Evolutionary conservation across 23 tunicate genomes (phyloP).

Genomic region (Ascidia mentula): DNA sequence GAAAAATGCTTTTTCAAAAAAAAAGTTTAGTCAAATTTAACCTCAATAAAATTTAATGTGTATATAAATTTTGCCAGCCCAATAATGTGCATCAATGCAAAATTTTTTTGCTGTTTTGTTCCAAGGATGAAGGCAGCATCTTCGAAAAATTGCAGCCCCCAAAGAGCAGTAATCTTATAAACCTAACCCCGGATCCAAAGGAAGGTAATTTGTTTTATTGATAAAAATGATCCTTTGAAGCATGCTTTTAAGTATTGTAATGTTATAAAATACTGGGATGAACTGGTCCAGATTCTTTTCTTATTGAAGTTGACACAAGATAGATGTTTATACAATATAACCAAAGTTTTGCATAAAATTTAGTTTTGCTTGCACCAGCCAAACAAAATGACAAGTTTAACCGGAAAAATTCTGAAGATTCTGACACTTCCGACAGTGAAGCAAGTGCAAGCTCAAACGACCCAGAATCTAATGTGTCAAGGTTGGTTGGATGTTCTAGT

Average conservation of each 20-base stretch:
- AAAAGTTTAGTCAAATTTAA: no score
- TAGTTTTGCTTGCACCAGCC: background rate
- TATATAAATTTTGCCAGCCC: background rate
- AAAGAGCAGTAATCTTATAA: slow-evolving; percentile 45
- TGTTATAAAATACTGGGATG: background rate
- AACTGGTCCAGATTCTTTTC: no score
- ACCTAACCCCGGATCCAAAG: slow-evolving; percentile 26
- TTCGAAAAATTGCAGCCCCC: slow-evolving; percentile 37
- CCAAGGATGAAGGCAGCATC: slow-evolving; percentile 4
- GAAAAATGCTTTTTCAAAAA: no score
- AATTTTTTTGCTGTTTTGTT: background rate
- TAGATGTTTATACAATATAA: no score
- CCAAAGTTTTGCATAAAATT: background rate
- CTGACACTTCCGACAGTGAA: background rate
- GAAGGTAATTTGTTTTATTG: background rate
- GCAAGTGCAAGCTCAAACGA: background rate
- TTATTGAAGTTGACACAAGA: no score
- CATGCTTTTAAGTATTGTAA: background rate
- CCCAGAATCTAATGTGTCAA: background rate
- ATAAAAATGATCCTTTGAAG: background rate
- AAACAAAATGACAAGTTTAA: slow-evolving; percentile 1
- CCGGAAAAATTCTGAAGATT: background rate
- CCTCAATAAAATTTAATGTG: no score
- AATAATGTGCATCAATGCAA: background rate
- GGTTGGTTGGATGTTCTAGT: no score